Evolutionary conservation across 1,140 invertebrate genomes (phyloP).

Genomic region (Calycopis cecrops): DNA sequence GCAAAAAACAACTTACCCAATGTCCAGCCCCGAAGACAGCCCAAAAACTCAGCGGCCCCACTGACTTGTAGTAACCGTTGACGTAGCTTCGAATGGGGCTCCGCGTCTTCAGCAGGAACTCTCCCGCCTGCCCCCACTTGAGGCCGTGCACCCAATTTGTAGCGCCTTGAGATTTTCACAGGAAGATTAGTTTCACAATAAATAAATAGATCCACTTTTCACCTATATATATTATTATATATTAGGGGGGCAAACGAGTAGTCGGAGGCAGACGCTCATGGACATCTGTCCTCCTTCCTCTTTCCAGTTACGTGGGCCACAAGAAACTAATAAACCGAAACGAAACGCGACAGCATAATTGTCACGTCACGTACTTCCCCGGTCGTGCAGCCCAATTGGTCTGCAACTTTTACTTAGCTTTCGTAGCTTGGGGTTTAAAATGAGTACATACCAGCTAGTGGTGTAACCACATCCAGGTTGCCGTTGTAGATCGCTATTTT

Average conservation of each 20-base stretch:
- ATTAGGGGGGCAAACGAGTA: too few relatives aligned
- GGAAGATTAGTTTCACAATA: too few relatives aligned
- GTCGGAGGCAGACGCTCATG: too few relatives aligned
- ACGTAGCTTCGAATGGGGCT: slow-evolving; percentile 35
- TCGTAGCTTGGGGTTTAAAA: not conserved
- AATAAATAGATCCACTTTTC: too few relatives aligned
- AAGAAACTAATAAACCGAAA: too few relatives aligned
- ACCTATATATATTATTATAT: too few relatives aligned
- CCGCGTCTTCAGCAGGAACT: slow-evolving; percentile 41
- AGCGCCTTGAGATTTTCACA: slow-evolving; percentile 34
- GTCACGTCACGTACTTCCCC: too few relatives aligned
- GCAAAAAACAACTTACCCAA: slow-evolving; percentile 39
- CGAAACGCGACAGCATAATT: too few relatives aligned
- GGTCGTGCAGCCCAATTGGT: too few relatives aligned
- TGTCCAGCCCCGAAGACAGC: slow-evolving; percentile 57
- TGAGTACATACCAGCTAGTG: slow-evolving; percentile 47
- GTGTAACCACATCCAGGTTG: slow-evolving; percentile 55
- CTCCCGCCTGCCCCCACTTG: slow-evolving; percentile 43
- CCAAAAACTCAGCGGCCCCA: slow-evolving; percentile 48
- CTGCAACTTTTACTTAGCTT: too few relatives aligned
- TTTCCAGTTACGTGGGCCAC: too few relatives aligned
- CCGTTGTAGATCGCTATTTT: slow-evolving; percentile 61
- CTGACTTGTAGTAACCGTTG: slow-evolving; percentile 54
- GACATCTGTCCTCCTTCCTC: too few relatives aligned
- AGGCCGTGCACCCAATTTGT: slow-evolving; percentile 61